Evolutionary conservation across 1,140 invertebrate species (phyloP).

Genomic region (Drosophila kikkawai): DNA sequence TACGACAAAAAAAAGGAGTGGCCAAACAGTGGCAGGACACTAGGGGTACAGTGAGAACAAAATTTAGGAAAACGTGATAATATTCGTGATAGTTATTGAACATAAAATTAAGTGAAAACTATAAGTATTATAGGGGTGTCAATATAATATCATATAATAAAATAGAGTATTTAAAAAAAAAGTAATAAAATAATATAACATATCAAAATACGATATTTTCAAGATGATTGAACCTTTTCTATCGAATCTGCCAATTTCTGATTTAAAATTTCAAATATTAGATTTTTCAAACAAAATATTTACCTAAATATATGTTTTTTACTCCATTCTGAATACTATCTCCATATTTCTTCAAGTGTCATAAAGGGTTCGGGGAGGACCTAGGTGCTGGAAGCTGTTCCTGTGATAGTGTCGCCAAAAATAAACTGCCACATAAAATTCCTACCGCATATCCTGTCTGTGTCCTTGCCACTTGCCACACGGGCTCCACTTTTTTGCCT

Average conservation of each 20-base stretch:
- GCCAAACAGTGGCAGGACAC: conserved; percentile 15
- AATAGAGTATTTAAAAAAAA: too few species aligned
- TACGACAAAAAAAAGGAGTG: conserved; percentile 20
- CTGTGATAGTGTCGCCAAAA: conserved; percentile 76
- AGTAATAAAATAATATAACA: neutral
- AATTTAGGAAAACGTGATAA: neutral
- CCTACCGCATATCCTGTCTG: conserved; percentile 69
- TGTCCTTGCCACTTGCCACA: conserved; percentile 51
- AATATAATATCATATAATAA: too few species aligned
- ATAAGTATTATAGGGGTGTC: neutral
- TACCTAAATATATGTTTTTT: neutral
- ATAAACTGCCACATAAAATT: conserved; percentile 81
- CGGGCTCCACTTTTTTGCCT: conserved; percentile 27
- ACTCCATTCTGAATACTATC: neutral
- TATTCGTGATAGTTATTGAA: neutral
- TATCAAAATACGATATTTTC: neutral
- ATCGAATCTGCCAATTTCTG: neutral
- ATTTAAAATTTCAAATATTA: neutral
- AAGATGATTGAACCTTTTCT: neutral
- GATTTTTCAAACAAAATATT: neutral
- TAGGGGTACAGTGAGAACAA: conserved; percentile 7
- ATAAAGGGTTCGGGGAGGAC: conserved; percentile 2
- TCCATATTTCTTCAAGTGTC: neutral
- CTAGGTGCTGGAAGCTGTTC: conserved; percentile 36
- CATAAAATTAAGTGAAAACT: neutral